Base-by-base conservation (phyloP, 2,113 vertebrate species). In the Notarius lentiginosus region DNA sequence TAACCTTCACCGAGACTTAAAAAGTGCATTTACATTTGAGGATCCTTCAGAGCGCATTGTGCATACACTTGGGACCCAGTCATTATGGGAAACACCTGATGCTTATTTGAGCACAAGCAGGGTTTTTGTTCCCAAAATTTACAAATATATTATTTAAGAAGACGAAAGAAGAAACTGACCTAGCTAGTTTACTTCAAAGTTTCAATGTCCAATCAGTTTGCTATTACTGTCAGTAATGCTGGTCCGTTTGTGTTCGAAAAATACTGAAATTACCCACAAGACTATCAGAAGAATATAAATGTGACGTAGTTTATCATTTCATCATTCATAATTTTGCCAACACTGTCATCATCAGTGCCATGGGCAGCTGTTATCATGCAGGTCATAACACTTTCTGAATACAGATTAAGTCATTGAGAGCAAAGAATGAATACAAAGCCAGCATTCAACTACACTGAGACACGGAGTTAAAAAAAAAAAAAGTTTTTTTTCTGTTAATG, bases 371-470 rank as follows among this genome's bases (percentile, higher is more conserved):
- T 80, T 61, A 80, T 70, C 75, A 65, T 30, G 49, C n/a, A 75
- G 68, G n/a, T 63, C 58, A 63, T 56, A 76, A 72, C 70, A 24
- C 20, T 85, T 65, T 60, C 11, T 56, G 55, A 72, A 76, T 24
- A 27, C 55, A 55, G n/a, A 79, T 41, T n/a, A 9, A 68, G 61
- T 79, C 61, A 9, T 53, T 41, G 47, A 61, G 56, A 85, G n/a
- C 15, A 27, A 73, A 77, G 73, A 77, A 1, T 47, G 41, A 66
- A 65, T 22, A 80, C 84, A 86, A 79, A 86, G 84, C 49, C 30
- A 65, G 47, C 76, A 55, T 80, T 86, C 84, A 80, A 11, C 22
- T 17, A 79, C 15, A 30, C 15, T 76, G 20, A 75, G 41, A 49
- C 47, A 27, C 20, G 41, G 22, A 73, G 3, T 41, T 56, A 9